These are phyloP conservation scores for Eptatretus burgeri DNA, from an alignment of 2,113 vertebrate genomes.

Conservation along the genomic window DNA sequence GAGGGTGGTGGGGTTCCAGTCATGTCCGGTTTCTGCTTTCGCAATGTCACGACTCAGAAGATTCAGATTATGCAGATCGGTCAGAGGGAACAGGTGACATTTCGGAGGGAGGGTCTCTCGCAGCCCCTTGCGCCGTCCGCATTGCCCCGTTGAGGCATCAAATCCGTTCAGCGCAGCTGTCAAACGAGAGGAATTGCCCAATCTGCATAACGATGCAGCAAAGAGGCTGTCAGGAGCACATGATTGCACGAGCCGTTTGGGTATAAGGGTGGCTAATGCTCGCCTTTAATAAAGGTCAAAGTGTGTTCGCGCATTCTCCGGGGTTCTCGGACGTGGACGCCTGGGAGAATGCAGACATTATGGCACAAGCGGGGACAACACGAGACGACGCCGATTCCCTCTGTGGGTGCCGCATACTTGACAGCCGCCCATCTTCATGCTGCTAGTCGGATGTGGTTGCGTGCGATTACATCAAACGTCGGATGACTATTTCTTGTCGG, in stretches of 20 bases:
- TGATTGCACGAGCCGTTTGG: background rate
- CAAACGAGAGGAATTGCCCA: background rate
- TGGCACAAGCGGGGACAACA: too few relatives aligned
- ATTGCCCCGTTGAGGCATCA: too few relatives aligned
- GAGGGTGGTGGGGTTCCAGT: background rate
- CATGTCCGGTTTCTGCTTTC: slow-evolving; percentile 14
- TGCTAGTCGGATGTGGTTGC: too few relatives aligned
- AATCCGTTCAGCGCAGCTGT: too few relatives aligned
- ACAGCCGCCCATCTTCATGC: too few relatives aligned
- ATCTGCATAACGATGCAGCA: slow-evolving; percentile 3
- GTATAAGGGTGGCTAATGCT: background rate
- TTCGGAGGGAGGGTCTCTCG: too few relatives aligned
- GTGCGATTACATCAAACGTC: too few relatives aligned
- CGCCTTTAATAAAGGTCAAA: background rate
- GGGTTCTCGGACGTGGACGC: background rate
- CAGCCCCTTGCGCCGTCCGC: too few relatives aligned
- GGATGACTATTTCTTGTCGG: too few relatives aligned
- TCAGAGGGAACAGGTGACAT: slow-evolving; percentile 68
- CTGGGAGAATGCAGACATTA: background rate
- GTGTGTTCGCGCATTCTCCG: background rate
- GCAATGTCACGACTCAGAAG: slow-evolving; percentile 99
- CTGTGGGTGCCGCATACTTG: too few relatives aligned
- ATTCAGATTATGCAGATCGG: slow-evolving; percentile 99
- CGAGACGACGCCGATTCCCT: too few relatives aligned
- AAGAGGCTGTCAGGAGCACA: slow-evolving; percentile 5